Evolutionary conservation across 1,140 invertebrate genomes (phyloP), one percentile per base, ranked within the genome.

Genomic region (Diploscapter pachys): DNA sequence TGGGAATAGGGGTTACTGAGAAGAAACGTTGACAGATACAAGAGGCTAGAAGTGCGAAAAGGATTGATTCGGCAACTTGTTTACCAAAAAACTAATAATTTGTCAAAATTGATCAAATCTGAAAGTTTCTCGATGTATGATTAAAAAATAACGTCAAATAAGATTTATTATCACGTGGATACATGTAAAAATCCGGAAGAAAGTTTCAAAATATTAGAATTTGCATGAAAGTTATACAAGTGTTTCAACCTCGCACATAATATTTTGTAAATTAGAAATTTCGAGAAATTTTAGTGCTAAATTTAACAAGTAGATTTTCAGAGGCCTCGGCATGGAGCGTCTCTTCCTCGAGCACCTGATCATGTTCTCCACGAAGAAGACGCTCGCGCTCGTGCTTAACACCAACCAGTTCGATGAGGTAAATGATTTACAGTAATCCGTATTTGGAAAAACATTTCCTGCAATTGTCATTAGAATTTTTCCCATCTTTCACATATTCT

Each of bases 281-380:
- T 11, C 57, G 57, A 59, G 57, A 59, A 9, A 11, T 59, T 59
- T 11, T 59, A 11, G 9, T 59, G 13, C 13, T 11, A 59, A 59
- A 13, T 2, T 13, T 59, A 11, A 59, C 57, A 59, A 11, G 57
- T 9, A 11, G 9, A 9, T 9, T 6, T 68, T 52, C 63, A 84
- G 81, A 57, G 82, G 82, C 2, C 73, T 84, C 8, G 82, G 79
- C 49, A 11, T 85, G 6, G 82, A 84, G 73, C 72, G 82, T 2
- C 66, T 84, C 3, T 83, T 85, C 69, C 63, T 81, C 9, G 73
- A 81, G 51, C 82, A 84, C 76, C 73, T 84, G 4, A 78, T 85
- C 53, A 61, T 84, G 51, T 85, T 83, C 56, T 84, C 81, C 55
- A 78, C 79, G 55, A 71, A 70, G 13, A 72, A 62, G n/a, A 67